phyloP scores from a whole-genome alignment of 2,797 vertebrate genomes.

The Eurystomus glaucurus region DNA sequence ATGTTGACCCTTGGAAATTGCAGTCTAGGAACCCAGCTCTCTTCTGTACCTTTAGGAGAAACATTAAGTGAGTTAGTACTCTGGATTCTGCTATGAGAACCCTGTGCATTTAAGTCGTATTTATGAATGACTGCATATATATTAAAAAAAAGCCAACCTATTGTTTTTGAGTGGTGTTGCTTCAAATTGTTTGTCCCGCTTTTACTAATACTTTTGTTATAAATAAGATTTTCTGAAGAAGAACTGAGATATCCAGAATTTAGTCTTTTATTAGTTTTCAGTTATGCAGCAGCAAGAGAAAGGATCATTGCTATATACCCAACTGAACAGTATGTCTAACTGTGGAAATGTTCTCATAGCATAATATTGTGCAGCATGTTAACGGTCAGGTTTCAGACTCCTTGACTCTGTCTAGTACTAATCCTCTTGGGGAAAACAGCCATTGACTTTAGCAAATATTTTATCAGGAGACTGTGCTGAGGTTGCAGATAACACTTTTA shows the following conservation, averaged over 20 bases:
- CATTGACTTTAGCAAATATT: neutral
- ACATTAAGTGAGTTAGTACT: neutral
- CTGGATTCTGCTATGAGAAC: neutral
- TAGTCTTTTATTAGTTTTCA: neutral
- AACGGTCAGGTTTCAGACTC: neutral
- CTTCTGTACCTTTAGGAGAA: neutral
- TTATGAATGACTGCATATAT: neutral
- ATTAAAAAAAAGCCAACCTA: neutral
- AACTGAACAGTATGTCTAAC: neutral
- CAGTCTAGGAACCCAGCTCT: neutral
- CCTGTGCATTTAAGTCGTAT: neutral
- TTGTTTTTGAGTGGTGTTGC: neutral
- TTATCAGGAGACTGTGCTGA: neutral
- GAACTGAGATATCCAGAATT: neutral
- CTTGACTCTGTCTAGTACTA: neutral
- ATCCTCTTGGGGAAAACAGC: neutral
- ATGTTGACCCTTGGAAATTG: neutral
- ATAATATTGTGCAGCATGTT: neutral
- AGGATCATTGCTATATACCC: neutral
- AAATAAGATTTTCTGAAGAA: neutral
- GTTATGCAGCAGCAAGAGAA: neutral
- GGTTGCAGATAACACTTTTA: neutral
- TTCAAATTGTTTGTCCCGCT: neutral
- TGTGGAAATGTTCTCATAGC: neutral
- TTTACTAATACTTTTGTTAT: neutral